These are phyloP conservation scores for Squalus acanthias DNA, from an alignment of 2,797 vertebrate genomes.

Conservation along the genomic window DNA sequence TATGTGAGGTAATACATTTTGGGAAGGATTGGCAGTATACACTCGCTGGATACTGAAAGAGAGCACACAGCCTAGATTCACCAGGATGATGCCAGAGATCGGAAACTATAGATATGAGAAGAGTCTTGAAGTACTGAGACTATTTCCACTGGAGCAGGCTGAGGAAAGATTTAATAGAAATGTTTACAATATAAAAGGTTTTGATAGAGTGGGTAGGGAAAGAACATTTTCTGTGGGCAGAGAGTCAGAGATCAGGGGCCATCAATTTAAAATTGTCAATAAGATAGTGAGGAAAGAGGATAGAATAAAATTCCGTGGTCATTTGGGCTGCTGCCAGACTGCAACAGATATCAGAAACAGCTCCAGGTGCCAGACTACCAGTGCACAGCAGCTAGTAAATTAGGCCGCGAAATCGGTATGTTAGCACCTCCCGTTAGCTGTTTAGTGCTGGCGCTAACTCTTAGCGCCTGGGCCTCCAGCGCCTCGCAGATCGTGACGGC, in stretches of 20 bases:
- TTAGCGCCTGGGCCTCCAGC: too few relatives aligned
- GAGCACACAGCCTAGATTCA: neutral
- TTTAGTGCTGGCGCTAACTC: too few relatives aligned
- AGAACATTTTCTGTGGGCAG: neutral
- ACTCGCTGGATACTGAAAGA: neutral
- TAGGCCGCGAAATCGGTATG: neutral
- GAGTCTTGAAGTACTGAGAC: neutral
- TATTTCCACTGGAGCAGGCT: neutral
- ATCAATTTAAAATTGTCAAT: neutral
- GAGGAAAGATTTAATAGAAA: neutral
- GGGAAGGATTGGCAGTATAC: neutral
- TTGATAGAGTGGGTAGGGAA: neutral
- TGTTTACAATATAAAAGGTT: neutral
- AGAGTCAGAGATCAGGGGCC: neutral
- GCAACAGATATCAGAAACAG: neutral
- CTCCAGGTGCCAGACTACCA: neutral
- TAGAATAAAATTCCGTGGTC: neutral
- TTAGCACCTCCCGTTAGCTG: too few relatives aligned
- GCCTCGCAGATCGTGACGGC: too few relatives aligned
- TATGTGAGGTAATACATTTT: neutral
- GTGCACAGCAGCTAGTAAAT: neutral
- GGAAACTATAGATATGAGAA: neutral
- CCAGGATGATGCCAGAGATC: neutral
- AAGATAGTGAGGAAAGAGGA: too few relatives aligned
- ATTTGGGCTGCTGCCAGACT: too few relatives aligned